Conservation (phyloP, 2,113 vertebrate genomes). For the Climacteris rufus region DNA sequence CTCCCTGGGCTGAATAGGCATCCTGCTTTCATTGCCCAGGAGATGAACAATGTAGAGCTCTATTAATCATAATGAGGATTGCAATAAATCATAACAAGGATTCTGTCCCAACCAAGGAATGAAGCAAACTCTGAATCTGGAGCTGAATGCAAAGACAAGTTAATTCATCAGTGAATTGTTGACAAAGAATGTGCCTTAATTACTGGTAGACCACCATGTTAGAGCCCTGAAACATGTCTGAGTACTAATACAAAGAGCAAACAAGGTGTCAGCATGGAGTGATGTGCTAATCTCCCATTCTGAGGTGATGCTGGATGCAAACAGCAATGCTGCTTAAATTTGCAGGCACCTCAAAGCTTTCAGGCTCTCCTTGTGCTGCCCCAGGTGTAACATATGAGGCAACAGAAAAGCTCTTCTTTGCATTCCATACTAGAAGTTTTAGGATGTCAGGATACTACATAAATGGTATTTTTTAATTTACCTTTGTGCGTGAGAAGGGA, state of each 20-base stretch:
- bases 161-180: slow-evolving; percentile 30
- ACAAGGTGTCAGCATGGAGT: not conserved
- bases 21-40: not conserved
- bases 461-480: not conserved
- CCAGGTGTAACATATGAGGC: not conserved
- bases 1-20: not conserved
- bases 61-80: slow-evolving; percentile 41
- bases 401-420: not conserved
- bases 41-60: slow-evolving; percentile 12
- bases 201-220: not conserved
- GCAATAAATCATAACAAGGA: slow-evolving; percentile 36
- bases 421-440: not conserved
- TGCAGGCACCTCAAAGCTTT: not conserved
- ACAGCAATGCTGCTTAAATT: not conserved
- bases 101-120: not conserved
- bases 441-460: not conserved
- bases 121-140: not conserved
- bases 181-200: slow-evolving; percentile 22
- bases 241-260: not conserved
- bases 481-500: not conserved
- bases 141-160: not conserved
- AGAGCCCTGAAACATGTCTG: not conserved
- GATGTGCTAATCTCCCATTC: not conserved
- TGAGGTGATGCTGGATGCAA: not conserved
- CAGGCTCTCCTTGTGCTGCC: not conserved